Base-by-base conservation (phyloP, 1,140 invertebrate species). In the Phymastichus coffea region DNA sequence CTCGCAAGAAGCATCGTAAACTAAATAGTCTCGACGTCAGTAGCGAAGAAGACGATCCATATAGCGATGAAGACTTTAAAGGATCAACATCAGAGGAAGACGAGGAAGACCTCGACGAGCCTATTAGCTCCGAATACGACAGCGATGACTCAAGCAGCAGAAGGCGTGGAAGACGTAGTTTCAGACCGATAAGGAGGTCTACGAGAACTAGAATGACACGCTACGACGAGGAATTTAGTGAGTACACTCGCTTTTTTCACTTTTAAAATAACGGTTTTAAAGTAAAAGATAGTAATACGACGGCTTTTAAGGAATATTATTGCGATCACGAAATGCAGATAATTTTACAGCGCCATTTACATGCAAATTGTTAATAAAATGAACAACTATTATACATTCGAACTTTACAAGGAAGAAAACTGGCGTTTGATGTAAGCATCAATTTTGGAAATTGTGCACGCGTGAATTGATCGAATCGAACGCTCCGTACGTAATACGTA, bases 61-160 rank as follows among this genome's bases (percentile, higher is more conserved):
- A 86, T 61, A 91, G 88, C 2, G 92, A 94, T 70, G 91, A 94
- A 75, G 92, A 94, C 73, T 94, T 94, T 64, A 92, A 92, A 67
- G 88, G 86, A n/a, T 76, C 77, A 0, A 84, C 80, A 70, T 83
- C 81, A 2, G 85, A 85, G 8, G 83, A 85, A 0, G 86, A 88
- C 0, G 84, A 85, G 55, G 84, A 85, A 51, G 83, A 85, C 23
- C 81, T 82, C 22, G 82, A 81, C 4, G 82, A 84, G 37, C 82
- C 83, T 37, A 63, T 79, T 4, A 80, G 80, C 20, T 84, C 85
- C 12, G 81, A 81, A 9, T 82, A 87, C 52, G 85, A 86, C 23
- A 85, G 83, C 35, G 85, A 82, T 61, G 79, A 82, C n/a, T 68
- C 68, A 44, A 57, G 67, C 6, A 73, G 73, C 58, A 76, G 78